phyloP scores from a whole-genome alignment of 1,140 invertebrate species.

The Protaetia brevitarsis region DNA sequence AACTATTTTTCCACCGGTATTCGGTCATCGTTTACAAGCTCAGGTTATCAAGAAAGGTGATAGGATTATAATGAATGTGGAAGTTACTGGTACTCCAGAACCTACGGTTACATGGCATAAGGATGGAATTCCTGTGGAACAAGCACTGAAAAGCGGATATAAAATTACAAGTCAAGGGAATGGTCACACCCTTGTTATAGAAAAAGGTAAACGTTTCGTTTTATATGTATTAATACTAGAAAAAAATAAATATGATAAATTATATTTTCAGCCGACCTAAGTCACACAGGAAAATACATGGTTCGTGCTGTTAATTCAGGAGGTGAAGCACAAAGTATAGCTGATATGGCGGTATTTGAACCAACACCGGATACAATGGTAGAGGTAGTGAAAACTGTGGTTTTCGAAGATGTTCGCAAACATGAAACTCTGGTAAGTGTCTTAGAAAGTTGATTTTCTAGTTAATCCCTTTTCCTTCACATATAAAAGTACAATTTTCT shows the following conservation, averaged over 20 bases:
- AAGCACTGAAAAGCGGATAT: slow-evolving; percentile 47
- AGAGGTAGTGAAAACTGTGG: slow-evolving; percentile 64
- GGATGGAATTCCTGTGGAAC: slow-evolving; percentile 61
- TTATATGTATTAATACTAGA: no score
- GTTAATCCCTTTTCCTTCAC: not conserved
- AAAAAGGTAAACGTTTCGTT: slow-evolving; percentile 59
- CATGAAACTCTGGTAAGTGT: slow-evolving; percentile 47
- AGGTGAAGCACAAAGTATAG: slow-evolving; percentile 73
- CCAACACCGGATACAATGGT: slow-evolving; percentile 65
- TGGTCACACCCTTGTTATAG: slow-evolving; percentile 64
- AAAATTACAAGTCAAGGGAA: slow-evolving; percentile 63
- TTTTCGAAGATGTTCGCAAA: slow-evolving; percentile 57
- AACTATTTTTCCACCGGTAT: slow-evolving; percentile 76
- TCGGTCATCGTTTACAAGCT: slow-evolving; percentile 74
- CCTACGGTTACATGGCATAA: slow-evolving; percentile 73
- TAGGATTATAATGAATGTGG: slow-evolving; percentile 72
- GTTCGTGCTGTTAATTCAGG: slow-evolving; percentile 69
- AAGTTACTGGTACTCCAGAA: slow-evolving; percentile 72
- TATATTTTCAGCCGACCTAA: slow-evolving; percentile 52
- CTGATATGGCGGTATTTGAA: slow-evolving; percentile 72
- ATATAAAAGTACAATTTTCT: slow-evolving; percentile 24
- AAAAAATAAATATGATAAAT: not conserved
- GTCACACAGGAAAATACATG: slow-evolving; percentile 70
- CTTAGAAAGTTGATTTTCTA: not conserved
- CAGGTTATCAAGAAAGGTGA: slow-evolving; percentile 71